Conservation (phyloP, 2,888 invertebrate species). For the Parapristionchus giblindavisi region DNA sequence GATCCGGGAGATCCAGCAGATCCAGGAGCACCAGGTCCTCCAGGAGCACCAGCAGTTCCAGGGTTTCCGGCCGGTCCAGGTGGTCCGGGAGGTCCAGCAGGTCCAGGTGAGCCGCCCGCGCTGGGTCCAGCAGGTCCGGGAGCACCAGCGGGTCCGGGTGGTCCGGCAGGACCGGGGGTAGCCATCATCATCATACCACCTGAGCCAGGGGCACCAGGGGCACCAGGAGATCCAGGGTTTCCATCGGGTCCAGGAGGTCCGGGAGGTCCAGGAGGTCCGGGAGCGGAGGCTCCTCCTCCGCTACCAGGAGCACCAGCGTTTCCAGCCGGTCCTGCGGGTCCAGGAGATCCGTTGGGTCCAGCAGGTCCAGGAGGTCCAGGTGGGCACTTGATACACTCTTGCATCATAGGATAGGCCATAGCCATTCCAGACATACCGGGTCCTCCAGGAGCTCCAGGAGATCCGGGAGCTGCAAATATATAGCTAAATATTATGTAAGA, state of each 20-base stretch:
- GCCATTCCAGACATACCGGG: conserved; percentile 45
- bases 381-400: conserved; percentile 47
- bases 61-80: background rate
- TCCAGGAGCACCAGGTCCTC: background rate
- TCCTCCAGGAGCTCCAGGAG: conserved; percentile 40
- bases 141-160: conserved; percentile 45
- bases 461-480: conserved; percentile 37
- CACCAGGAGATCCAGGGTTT: conserved; percentile 40
- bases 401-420: conserved; percentile 42
- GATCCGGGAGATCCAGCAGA: conserved; percentile 2
- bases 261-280: conserved; percentile 41
- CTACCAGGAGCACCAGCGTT: too few relatives aligned
- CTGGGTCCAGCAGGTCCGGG: conserved; percentile 1
- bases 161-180: conserved; percentile 36
- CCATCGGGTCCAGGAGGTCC: conserved; percentile 43
- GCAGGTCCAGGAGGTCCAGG: conserved; percentile 41
- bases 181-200: conserved; percentile 42
- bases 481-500: background rate
- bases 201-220: conserved; percentile 47
- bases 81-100: conserved; percentile 1
- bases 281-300: too few relatives aligned
- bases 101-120: background rate
- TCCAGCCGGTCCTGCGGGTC: conserved; percentile 45
- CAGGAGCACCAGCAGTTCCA: conserved; percentile 4
- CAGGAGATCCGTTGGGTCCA: conserved; percentile 45